These are phyloP conservation scores for Drosophila santomea DNA, from an alignment of 1,140 invertebrate species.

Conservation along the genomic window DNA sequence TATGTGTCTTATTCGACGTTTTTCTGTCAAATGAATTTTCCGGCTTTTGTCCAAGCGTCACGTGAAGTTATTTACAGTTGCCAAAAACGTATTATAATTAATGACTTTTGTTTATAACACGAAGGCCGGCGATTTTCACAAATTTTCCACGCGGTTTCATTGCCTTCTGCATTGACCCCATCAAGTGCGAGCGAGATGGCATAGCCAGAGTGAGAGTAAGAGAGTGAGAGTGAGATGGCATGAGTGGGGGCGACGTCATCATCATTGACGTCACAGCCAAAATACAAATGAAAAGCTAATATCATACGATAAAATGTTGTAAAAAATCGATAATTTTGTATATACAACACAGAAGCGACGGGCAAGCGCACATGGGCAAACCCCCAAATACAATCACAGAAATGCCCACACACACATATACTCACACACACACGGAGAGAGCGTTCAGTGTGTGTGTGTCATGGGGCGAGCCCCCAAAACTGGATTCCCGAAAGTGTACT, in stretches of 20 bases:
- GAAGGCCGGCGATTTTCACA: constrained; percentile 54
- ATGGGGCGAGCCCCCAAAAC: constrained; percentile 80
- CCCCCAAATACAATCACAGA: constrained; percentile 23
- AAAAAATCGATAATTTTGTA: constrained; percentile 73
- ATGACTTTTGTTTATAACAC: constrained; percentile 49
- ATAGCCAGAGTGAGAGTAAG: background rate
- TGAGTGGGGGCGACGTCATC: constrained; percentile 61
- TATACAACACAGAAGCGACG: constrained; percentile 53
- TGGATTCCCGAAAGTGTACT: constrained; percentile 60
- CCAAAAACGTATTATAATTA: constrained; percentile 70
- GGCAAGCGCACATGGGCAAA: constrained; percentile 63
- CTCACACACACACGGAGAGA: background rate
- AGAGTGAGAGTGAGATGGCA: background rate
- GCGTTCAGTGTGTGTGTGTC: constrained; percentile 18
- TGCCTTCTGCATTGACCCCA: constrained; percentile 59
- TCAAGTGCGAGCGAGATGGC: constrained; percentile 8
- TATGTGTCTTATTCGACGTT: background rate
- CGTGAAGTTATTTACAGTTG: constrained; percentile 71
- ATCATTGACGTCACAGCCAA: constrained; percentile 70
- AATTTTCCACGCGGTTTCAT: constrained; percentile 50
- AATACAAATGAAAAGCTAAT: constrained; percentile 14
- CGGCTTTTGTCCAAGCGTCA: constrained; percentile 49
- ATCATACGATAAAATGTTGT: constrained; percentile 37
- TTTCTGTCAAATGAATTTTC: constrained; percentile 29
- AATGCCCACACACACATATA: background rate